Percentiles rank a stretch among this genome's conserved stretches.
phyloP scores from a whole-genome alignment of 2,797 vertebrate genomes.

The Chaetophractus vellerosus region DNA sequence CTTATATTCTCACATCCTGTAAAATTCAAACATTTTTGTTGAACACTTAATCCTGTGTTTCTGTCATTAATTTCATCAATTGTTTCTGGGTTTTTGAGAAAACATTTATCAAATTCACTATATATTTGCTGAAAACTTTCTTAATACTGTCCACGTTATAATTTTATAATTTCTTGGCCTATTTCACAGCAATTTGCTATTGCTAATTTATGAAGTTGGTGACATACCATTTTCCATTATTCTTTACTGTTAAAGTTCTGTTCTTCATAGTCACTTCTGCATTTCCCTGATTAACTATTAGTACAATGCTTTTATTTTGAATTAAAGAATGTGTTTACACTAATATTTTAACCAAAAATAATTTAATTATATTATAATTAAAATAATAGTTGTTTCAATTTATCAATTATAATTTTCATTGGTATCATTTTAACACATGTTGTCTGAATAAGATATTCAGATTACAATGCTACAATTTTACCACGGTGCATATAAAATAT shows the following conservation, averaged over 20 bases:
- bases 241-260: not conserved
- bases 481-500: not conserved
- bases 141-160: not conserved
- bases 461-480: not conserved
- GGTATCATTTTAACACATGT: not conserved
- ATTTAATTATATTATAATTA: not conserved
- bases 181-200: not conserved
- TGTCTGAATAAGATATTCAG: not conserved
- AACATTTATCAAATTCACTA: not conserved
- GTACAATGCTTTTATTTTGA: not conserved
- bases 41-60: not conserved
- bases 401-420: not conserved
- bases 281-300: not conserved
- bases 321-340: not conserved
- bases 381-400: constrained; percentile 15
- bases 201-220: not conserved
- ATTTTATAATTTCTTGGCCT: not conserved
- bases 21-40: constrained; percentile 32
- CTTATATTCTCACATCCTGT: not conserved
- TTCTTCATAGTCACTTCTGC: not conserved
- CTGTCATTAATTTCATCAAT: not conserved
- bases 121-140: not conserved
- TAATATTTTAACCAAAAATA: not conserved
- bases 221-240: not conserved
- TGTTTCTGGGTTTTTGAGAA: not conserved